Base-by-base conservation (phyloP, 2,888 invertebrate species). In the Epinotia brunnichana region DNA sequence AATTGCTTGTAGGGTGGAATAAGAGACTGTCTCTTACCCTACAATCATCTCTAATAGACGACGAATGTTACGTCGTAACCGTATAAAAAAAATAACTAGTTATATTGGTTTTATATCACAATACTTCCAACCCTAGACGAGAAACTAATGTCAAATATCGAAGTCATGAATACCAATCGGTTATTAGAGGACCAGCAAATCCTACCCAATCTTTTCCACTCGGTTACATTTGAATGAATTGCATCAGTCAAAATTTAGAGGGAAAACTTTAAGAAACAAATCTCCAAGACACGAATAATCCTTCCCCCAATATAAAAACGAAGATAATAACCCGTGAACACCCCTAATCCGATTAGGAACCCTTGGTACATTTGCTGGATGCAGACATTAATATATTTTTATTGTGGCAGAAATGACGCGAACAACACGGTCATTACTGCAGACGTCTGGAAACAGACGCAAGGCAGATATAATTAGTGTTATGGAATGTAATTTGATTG, bases 271-370 rank as follows among this genome's bases (percentile, higher is more conserved):
- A n/a, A 44, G 67, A 29, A 60, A 51, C 63, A 73, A 73, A 74
- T 74, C 70, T 69, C 57, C 61, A 77, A 77, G 77, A 76, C 64
- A 76, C 64, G 76, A 77, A 73, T 76, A 87, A 86, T 88, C 87
- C 86, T 85, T 84, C 82, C 84, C 88, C 85, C 81, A 75, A 82
- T 83, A 89, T 88, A 89, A 89, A 90, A 90, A 88, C 85, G 87
- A 87, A 83, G 84, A 91, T 90, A 91, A 92, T 90, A 91, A 85
- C 84, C 90, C 90, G 90, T 91, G 88, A 91, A 90, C 86, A 82
- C 86, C 84, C 83, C 83, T 90, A 91, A 91, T 89, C 82, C 83
- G 83, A 86, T 86, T 86, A 86, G 74, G 76, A 48, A 78, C 79
- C 83, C 84, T 84, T 83, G 84, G 84, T 85, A 87, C 89, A 89